A percentile compares a stretch with the other conserved stretches of the same genome.
Evolutionary conservation across 2,113 vertebrate genomes (phyloP).

Genomic region (Channa maculata): DNA sequence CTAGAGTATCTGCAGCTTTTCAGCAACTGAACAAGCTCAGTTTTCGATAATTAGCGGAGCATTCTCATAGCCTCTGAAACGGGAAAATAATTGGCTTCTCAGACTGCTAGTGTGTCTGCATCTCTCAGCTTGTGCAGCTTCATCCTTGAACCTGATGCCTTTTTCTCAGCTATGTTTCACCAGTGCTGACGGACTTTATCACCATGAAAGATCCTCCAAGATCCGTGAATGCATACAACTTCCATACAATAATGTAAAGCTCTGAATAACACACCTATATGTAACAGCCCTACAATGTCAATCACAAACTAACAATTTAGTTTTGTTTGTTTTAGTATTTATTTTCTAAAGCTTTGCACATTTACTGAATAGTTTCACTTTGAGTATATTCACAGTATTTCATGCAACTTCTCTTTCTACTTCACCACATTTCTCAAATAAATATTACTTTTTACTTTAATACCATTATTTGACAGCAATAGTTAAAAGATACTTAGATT

Average conservation of each 20-base stretch:
- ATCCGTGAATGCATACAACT: neutral
- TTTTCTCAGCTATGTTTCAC: slow-evolving; percentile 10
- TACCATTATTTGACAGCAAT: no score
- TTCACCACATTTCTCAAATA: no score
- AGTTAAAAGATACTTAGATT: no score
- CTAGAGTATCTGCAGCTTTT: slow-evolving; percentile 74
- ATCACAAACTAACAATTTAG: neutral
- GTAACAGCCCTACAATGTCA: neutral
- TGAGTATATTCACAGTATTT: no score
- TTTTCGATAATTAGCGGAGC: slow-evolving; percentile 73
- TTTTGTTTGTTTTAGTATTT: neutral
- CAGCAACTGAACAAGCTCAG: slow-evolving; percentile 64
- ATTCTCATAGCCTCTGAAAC: slow-evolving; percentile 68
- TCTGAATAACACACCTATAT: slow-evolving; percentile 1
- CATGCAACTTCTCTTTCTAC: no score
- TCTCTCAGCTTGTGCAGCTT: slow-evolving; percentile 49
- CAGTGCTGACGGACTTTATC: slow-evolving; percentile 38
- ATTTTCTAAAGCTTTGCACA: no score
- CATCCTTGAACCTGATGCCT: slow-evolving; percentile 56
- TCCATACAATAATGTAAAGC: slow-evolving; percentile 21
- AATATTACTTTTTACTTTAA: no score
- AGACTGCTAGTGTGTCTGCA: slow-evolving; percentile 61
- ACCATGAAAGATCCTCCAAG: slow-evolving; percentile 1
- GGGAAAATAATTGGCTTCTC: slow-evolving; percentile 78
- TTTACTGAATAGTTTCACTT: neutral